Conservation (phyloP, 2,888 invertebrate genomes). For the Corbicula japonica region DNA sequence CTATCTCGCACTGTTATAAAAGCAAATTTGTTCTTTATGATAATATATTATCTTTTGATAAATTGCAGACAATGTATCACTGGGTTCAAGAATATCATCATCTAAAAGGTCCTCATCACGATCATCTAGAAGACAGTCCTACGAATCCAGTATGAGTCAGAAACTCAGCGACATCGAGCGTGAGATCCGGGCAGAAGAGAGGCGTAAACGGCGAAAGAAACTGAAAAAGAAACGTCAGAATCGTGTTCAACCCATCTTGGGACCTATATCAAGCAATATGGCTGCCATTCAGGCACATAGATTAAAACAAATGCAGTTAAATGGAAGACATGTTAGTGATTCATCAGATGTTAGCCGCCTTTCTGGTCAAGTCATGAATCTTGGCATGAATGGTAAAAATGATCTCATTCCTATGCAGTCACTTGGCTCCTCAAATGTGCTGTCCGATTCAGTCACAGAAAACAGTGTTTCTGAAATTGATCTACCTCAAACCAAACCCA, state of each 20-base stretch:
- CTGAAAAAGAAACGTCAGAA: constrained; percentile 71
- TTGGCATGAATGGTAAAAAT: constrained; percentile 68
- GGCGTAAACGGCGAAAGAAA: constrained; percentile 65
- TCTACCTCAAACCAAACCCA: constrained; percentile 60
- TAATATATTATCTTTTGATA: too few species aligned
- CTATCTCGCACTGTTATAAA: too few species aligned
- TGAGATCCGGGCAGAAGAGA: constrained; percentile 55
- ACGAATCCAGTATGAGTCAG: constrained; percentile 91
- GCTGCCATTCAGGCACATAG: constrained; percentile 63
- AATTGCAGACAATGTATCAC: constrained; percentile 73
- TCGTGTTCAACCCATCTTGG: constrained; percentile 74
- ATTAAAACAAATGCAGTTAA: constrained; percentile 35
- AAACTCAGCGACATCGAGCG: constrained; percentile 63
- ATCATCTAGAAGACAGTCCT: constrained; percentile 91
- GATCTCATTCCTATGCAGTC: constrained; percentile 61
- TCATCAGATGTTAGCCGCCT: constrained; percentile 77
- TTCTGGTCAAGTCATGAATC: constrained; percentile 73
- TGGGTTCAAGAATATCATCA: constrained; percentile 60
- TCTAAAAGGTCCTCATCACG: constrained; percentile 30
- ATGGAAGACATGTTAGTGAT: constrained; percentile 73
- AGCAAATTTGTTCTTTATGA: too few species aligned
- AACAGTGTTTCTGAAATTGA: constrained; percentile 67
- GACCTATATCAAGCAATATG: constrained; percentile 72
- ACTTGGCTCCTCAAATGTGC: constrained; percentile 62
- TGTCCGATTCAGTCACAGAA: constrained; percentile 63